Evolutionary conservation across 2,888 invertebrate genomes (phyloP), one percentile per base, ranked within the genome.

Genomic region (Chymomyza caudatula): DNA sequence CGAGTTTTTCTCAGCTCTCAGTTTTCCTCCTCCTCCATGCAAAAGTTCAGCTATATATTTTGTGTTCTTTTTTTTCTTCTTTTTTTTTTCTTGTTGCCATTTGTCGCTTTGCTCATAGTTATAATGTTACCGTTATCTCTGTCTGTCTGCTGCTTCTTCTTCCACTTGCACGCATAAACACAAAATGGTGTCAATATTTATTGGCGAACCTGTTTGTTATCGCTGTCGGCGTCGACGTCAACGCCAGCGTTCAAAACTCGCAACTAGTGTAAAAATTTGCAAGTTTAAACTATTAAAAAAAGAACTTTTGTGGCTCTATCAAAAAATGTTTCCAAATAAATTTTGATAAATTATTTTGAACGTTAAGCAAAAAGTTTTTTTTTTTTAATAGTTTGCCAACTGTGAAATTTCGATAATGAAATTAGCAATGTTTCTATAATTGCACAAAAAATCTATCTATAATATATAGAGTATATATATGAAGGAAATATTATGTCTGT

Each of bases 131-230:
- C 81, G 73, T 80, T 80, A 80, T 80, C 86, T 81, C 11, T 37
- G 65, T 29, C 61, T 49, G 5, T 62, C 70, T 62, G 57, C 49
- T 55, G 43, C 59, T 53, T 15, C 43, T 54, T 3, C 4, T 44
- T 25, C 44, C 51, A 52, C 55, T 60, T 63, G 20, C 56, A 54
- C 25, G 52, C 59, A 79, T 78, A 77, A 78, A 73, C 73, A 62
- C 62, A 65, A 74, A 87, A 84, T 80, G 86, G 85, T 85, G 85
- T 85, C 85, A 85, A 86, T 85, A 87, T 85, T 85, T 85, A 88
- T 87, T 87, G 78, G 76, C 69, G 66, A 77, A 83, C 76, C 84
- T 85, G 86, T 87, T 87, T 79, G 85, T 82, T 88, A 85, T 88
- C 86, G 73, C 60, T 60, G 67, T 73, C 74, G 67, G 52, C 22